Base-by-base conservation (phyloP, 2,797 vertebrate species). In the Labeo calbasu region DNA sequence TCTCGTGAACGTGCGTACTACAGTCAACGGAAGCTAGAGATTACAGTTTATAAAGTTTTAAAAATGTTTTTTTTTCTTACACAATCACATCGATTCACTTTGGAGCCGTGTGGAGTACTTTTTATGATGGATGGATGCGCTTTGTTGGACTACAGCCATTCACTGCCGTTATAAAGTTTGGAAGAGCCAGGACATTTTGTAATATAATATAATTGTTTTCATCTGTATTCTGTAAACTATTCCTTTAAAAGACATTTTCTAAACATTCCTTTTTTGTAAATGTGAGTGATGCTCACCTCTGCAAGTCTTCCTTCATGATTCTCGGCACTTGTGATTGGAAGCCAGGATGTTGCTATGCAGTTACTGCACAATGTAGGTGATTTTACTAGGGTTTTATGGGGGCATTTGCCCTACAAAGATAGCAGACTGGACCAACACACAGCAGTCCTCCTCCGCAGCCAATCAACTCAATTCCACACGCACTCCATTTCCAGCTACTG, bases 401-500 rank as follows among this genome's bases (percentile, higher is more conserved):
- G 9, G 32, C 63, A 53, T 70, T 59, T 72, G 69, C 17, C 13
- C 19, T 48, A n/a, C 46, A 63, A 75, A 68, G 25, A 65, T 15
- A 40, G 5, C 14, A 36, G 28, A 75, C 0, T 17, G 14, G 25
- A 82, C 13, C 11, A 61, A 73, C 21, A 40, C 19, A 36, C 55
- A 81, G 23, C 69, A 82, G 13, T 28, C n/a, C 32, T 28, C 72
- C 72, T 55, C 79, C 25, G 7, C 55, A 69, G 46, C 78, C 51
- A 21, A 76, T 77, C 71, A 84, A 46, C 40, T 61, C 15, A 48
- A 14, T 78, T 50, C 46, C 59, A 78, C 21, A 89, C 87, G 80
- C 87, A 89, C 87, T 89, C 86, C 90, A 91, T 92, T 89, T 92
- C 88, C 89, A 88, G 86, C 89, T 66, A 75, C 89, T 80, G 89